A percentile compares a stretch with the other conserved stretches of the same genome.
These are phyloP conservation scores for Crypturellus undulatus DNA, from an alignment of 2,113 vertebrate genomes.

Conservation along the genomic window DNA sequence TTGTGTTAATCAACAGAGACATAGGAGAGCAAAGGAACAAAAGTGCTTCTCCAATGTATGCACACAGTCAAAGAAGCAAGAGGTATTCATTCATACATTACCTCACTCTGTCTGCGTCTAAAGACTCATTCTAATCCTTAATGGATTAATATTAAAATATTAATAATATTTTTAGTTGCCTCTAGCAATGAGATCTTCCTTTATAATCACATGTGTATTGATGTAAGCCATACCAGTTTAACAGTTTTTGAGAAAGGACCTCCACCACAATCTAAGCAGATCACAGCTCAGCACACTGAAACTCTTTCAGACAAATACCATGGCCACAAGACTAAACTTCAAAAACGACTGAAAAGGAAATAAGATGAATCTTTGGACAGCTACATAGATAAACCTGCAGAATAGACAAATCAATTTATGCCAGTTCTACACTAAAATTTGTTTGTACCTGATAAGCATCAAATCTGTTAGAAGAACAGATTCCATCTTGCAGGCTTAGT, in stretches of 20 bases:
- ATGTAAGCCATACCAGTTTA: background rate
- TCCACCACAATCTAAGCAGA: background rate
- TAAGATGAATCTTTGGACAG: background rate
- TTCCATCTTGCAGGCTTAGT: background rate
- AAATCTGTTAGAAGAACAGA: background rate
- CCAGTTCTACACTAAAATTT: background rate
- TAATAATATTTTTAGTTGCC: background rate
- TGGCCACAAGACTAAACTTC: background rate
- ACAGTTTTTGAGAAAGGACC: background rate
- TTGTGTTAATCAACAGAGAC: conserved; percentile 20
- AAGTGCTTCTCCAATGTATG: background rate
- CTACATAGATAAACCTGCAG: background rate
- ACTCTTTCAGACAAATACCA: background rate
- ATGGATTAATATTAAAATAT: background rate
- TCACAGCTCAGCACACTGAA: background rate
- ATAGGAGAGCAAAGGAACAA: background rate
- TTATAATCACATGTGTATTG: background rate
- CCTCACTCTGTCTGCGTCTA: background rate
- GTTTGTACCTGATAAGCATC: background rate
- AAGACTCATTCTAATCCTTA: background rate
- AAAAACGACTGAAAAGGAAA: background rate
- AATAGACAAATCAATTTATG: background rate
- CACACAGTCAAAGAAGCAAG: background rate
- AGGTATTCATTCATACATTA: background rate
- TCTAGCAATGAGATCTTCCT: background rate